These are phyloP conservation scores for Hydrolagus colliei DNA, from an alignment of 2,797 vertebrate genomes.

Conservation along the genomic window DNA sequence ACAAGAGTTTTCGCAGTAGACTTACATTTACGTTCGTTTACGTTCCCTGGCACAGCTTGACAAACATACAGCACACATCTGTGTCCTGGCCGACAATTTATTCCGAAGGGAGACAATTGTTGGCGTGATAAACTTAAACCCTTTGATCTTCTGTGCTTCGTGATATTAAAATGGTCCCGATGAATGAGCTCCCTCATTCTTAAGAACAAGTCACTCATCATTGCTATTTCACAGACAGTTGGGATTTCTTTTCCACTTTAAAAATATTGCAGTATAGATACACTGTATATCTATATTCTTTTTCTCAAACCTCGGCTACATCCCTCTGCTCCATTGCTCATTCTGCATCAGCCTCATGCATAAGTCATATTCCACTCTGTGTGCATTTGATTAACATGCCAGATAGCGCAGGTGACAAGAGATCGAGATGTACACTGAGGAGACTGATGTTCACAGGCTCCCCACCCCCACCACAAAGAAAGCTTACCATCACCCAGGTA, in stretches of 20 bases:
- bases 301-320: background rate
- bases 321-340: background rate
- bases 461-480: background rate
- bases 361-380: background rate
- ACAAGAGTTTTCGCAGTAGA: background rate
- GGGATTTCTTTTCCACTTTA: background rate
- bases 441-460: constrained; percentile 19
- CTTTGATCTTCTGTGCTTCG: too few relatives aligned
- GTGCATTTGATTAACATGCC: background rate
- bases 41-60: too few relatives aligned
- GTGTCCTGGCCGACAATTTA: too few relatives aligned
- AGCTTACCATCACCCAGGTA: background rate
- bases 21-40: background rate
- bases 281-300: background rate
- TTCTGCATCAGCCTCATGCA: background rate
- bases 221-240: background rate
- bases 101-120: too few relatives aligned
- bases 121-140: too few relatives aligned
- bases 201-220: background rate
- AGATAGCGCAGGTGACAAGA: background rate
- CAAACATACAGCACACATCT: too few relatives aligned
- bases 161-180: too few relatives aligned
- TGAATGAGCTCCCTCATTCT: background rate
- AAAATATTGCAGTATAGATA: too few relatives aligned
- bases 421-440: background rate